Evolutionary conservation across 2,888 invertebrate genomes (phyloP).

Genomic region (Marronus borbonicus): DNA sequence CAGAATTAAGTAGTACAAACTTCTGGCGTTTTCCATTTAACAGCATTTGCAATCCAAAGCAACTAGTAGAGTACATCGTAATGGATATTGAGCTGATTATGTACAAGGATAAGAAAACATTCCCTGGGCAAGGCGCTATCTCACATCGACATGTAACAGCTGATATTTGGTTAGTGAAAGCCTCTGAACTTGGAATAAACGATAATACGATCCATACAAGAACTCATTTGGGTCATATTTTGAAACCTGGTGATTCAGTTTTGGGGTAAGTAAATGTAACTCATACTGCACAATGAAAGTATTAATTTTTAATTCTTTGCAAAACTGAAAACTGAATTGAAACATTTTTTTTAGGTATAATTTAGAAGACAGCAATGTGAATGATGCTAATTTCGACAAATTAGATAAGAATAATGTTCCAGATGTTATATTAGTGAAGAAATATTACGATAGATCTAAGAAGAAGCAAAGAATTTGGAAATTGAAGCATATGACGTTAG

Average conservation of each 20-base stretch:
- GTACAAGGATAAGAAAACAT: slow-evolving; percentile 82
- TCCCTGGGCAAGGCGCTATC: slow-evolving; percentile 91
- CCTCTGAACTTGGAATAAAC: slow-evolving; percentile 87
- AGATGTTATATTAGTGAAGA: slow-evolving; percentile 96
- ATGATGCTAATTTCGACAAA: slow-evolving; percentile 91
- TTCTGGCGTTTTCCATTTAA: slow-evolving; percentile 93
- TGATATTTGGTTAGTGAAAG: slow-evolving; percentile 94
- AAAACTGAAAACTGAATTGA: no score
- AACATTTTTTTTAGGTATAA: slow-evolving; percentile 79
- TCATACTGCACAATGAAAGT: not conserved
- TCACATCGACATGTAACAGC: slow-evolving; percentile 91
- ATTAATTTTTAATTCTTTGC: no score
- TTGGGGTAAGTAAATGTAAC: slow-evolving; percentile 79
- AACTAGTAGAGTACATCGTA: slow-evolving; percentile 92
- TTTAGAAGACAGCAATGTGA: slow-evolving; percentile 91
- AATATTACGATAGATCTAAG: slow-evolving; percentile 84
- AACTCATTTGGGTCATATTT: slow-evolving; percentile 94
- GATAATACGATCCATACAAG: slow-evolving; percentile 88
- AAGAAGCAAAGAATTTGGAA: slow-evolving; percentile 91
- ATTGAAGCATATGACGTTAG: slow-evolving; percentile 85
- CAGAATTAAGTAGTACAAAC: slow-evolving; percentile 84
- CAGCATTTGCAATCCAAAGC: slow-evolving; percentile 91
- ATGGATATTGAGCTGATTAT: slow-evolving; percentile 92
- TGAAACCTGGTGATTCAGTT: slow-evolving; percentile 94
- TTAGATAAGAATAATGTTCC: slow-evolving; percentile 80